Base-by-base conservation (phyloP, 2,888 invertebrate species). In the Drosophila picticornis region DNA sequence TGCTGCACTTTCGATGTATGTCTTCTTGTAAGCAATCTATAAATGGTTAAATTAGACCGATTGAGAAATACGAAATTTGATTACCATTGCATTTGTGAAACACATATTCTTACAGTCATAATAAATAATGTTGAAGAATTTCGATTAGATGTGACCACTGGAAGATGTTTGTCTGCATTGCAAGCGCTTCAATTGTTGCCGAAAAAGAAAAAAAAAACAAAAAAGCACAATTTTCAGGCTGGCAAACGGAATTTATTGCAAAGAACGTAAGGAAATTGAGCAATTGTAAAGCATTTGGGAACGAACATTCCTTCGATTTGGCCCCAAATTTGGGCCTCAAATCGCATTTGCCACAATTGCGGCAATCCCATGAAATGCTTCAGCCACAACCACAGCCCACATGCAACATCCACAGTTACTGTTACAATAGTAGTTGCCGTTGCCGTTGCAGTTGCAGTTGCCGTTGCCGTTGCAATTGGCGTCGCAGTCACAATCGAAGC, bases 181-280 rank as follows among this genome's bases (percentile, higher is more conserved):
- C n/a, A 51, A 40, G 19, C 27, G 19, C 36, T 43, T n/a, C 19
- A 27, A 63, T 50, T 72, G 40, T 55, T 40, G 48, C 19, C 59
- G 43, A 50, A 56, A 43, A 27, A 63, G 61, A 31, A 16, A 34
- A 10, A 25, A 11, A 50, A 48, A 22, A 57, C 46, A 34, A n/a
- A 34, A 34, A 25, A 2, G 27, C 7, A 19, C 48, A 66, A 75
- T 55, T 57, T 64, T 40, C 66, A 57, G 51, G 11, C 81, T 38
- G 32, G 27, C 57, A 73, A 81, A 81, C 48, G 80, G 43, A 67
- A 78, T 78, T 68, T 68, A 27, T 58, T 43, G 64, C 48, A 50
- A 73, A 67, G 68, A 68, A 52, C 53, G 50, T 36, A 55, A 59
- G 58, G 53, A 69, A 74, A 74, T 79, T 57, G 75, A 63, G 60